phyloP scores from a whole-genome alignment of 1,140 invertebrate genomes.

The Drosophila murphyi region DNA sequence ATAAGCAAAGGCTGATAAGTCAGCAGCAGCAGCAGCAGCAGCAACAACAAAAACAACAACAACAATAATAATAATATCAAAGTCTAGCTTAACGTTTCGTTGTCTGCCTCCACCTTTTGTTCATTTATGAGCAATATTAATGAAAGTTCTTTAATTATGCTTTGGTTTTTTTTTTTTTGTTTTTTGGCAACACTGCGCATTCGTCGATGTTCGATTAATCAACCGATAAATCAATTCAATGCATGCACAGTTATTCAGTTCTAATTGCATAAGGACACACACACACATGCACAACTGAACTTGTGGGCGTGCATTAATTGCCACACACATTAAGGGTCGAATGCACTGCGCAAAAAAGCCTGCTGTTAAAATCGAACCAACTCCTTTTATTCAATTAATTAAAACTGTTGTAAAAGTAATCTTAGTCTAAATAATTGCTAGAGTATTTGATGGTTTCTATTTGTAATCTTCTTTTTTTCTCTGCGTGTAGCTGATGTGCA shows the following conservation, averaged over 20 bases:
- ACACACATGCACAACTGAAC: too few species aligned
- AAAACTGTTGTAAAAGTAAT: too few species aligned
- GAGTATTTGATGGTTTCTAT: too few species aligned
- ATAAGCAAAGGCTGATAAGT: conserved; percentile 33
- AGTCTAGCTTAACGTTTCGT: conserved; percentile 35
- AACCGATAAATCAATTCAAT: neutral
- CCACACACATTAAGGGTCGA: neutral
- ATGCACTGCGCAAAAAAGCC: neutral
- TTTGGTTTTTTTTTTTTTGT: neutral
- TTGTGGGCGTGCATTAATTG: too few species aligned
- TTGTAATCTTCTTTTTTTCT: neutral
- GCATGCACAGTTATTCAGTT: neutral
- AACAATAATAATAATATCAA: conserved; percentile 9
- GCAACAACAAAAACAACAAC: conserved; percentile 24
- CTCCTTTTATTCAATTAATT: too few species aligned
- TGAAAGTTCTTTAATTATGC: conserved; percentile 59
- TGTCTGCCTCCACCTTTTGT: conserved; percentile 17
- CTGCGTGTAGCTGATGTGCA: neutral
- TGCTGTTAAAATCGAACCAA: neutral
- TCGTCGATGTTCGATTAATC: neutral
- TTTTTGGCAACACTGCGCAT: neutral
- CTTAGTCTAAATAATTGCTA: too few species aligned
- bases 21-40: conserved; percentile 28
- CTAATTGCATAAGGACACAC: neutral
- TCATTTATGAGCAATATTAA: conserved; percentile 25